These are phyloP conservation scores for Epinephelus awoara DNA, from an alignment of 2,797 vertebrate genomes.

Conservation along the genomic window DNA sequence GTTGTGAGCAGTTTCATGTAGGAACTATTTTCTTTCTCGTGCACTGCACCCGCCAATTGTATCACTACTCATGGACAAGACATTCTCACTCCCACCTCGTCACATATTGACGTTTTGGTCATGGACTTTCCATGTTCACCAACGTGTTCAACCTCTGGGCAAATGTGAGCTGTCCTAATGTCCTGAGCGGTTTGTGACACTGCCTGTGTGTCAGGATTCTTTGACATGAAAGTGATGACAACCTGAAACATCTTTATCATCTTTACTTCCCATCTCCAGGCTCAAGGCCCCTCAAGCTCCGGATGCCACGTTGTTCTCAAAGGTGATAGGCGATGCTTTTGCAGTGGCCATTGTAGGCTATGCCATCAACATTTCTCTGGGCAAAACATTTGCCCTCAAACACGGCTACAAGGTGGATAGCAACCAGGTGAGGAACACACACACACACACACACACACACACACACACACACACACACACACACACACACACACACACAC, in stretches of 20 bases:
- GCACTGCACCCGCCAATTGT: too few species aligned
- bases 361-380: constrained; percentile 93
- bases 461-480: constrained; percentile 3
- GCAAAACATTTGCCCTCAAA: constrained; percentile 94
- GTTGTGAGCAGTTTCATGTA: too few species aligned
- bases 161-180: neutral
- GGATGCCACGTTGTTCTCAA: constrained; percentile 77
- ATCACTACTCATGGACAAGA: too few species aligned
- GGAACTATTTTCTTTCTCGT: too few species aligned
- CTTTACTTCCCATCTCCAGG: constrained; percentile 72
- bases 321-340: constrained; percentile 90
- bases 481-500: constrained; percentile 3
- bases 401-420: constrained; percentile 95
- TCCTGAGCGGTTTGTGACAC: neutral
- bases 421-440: constrained; percentile 88
- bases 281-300: constrained; percentile 87
- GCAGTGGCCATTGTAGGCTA: constrained; percentile 93
- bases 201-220: neutral
- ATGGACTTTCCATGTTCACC: too few species aligned
- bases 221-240: neutral
- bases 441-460: neutral
- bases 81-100: too few species aligned
- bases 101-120: too few species aligned
- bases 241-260: neutral
- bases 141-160: neutral